Base-by-base conservation (phyloP, 2,797 vertebrate genomes). In the Pipistrellus kuhlii region DNA sequence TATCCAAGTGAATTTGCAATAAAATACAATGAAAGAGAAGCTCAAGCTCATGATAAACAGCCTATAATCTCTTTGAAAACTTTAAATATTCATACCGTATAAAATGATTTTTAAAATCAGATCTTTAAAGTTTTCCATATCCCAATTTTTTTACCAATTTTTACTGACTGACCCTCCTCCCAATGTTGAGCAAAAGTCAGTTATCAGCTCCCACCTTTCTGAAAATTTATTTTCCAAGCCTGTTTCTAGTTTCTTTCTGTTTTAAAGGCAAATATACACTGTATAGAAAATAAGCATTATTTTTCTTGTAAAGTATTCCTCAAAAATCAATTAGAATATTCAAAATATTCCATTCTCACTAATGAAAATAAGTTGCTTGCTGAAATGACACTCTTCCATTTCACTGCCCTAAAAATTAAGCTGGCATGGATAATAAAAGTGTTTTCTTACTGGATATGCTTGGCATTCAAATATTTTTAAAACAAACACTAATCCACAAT, bases 381-480 rank as follows among this genome's bases (percentile, higher is more conserved):
- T 95, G 82, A 94, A 95, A 89, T 68, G 25, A 53, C 81, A 96
- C 72, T 94, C 95, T 96, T 94, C 18, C 23, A 92, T 90, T 96
- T 93, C 11, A 7, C 10, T 94, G 48, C 68, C 93, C 90, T 91
- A 96, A 95, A 97, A 96, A 90, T 90, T 93, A 96, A 96, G 89
- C 88, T 94, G 84, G 81, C 71, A 96, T 93, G 11, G 0, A 95
- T 96, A 96, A 92, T 95, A 96, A 96, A 96, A 95, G 62, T 77
- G 68, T 83, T 97, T 95, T 95, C 92, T 81, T 71, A 96, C 57
- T 32, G 10, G 59, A 89, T 78, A 95, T 1, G 3, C 3, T 90
- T 38, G 73, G 18, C 87, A 94, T 64, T 71, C 17, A 95, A 87
- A 41, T 76, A 93, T 90, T 90, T 73, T 84, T 18, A 95, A 96